These are phyloP conservation scores for Phycodurus eques DNA, from an alignment of 2,113 vertebrate species.

Conservation along the genomic window DNA sequence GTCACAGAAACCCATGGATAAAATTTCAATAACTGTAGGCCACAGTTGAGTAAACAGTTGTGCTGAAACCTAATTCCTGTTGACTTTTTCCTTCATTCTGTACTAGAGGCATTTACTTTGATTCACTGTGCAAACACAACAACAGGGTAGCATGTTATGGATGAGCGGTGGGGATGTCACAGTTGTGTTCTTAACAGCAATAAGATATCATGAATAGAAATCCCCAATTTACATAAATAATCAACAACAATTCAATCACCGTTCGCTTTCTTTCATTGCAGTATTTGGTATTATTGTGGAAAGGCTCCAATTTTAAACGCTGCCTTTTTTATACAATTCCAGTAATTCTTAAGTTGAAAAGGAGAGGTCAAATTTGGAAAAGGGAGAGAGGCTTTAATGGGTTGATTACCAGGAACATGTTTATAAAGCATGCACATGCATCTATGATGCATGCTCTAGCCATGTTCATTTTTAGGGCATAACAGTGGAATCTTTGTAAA, in stretches of 20 bases:
- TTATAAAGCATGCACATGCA: not conserved
- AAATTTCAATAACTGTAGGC: conserved; percentile 99
- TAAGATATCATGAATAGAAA: not conserved
- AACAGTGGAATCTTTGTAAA: not conserved
- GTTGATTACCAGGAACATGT: not conserved
- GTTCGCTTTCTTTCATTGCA: not conserved
- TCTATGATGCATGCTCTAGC: conserved; percentile 25
- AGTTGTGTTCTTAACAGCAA: not conserved
- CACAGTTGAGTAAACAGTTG: conserved; percentile 99
- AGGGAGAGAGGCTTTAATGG: not conserved
- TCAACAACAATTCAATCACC: not conserved
- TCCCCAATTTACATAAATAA: not conserved
- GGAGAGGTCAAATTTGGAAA: not conserved
- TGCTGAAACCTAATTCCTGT: conserved; percentile 99
- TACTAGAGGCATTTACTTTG: conserved; percentile 89
- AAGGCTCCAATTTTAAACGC: not conserved
- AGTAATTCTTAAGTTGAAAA: not conserved
- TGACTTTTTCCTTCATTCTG: conserved; percentile 95
- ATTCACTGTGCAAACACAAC: conserved; percentile 92
- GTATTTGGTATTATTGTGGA: not conserved
- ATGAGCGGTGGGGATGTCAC: not conserved
- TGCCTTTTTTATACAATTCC: not conserved
- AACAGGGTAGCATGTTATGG: conserved; percentile 86
- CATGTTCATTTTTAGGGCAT: not conserved
- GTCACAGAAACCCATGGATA: conserved; percentile 99